phyloP scores from a whole-genome alignment of 2,797 vertebrate genomes.

The Argya squamiceps region DNA sequence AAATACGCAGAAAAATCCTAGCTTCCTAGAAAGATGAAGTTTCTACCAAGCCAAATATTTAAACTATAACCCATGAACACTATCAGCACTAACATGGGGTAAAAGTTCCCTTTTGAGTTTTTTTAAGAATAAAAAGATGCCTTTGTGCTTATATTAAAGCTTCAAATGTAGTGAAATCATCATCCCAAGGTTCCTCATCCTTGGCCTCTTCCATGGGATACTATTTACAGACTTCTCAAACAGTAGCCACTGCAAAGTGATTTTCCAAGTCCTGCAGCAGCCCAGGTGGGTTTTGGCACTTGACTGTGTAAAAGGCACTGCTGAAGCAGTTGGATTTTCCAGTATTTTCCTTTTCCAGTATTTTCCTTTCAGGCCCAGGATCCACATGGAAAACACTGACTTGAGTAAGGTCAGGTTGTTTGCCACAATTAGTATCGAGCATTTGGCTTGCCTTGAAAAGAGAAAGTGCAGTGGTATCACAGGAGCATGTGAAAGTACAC shows the following conservation, averaged over 20 bases:
- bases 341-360: background rate
- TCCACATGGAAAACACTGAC: accelerated
- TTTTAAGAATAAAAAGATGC: background rate
- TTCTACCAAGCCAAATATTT: background rate
- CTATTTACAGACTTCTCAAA: background rate
- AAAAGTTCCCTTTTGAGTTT: background rate
- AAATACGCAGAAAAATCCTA: background rate
- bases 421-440: accelerated
- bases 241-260: background rate
- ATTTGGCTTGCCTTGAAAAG: background rate
- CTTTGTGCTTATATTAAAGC: background rate
- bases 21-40: background rate
- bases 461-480: accelerated
- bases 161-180: accelerated
- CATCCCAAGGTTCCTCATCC: background rate
- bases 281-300: background rate
- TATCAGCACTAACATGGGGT: background rate
- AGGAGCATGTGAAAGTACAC: background rate
- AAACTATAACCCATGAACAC: background rate
- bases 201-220: background rate
- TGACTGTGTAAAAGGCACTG: no score
- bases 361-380: background rate
- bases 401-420: accelerated
- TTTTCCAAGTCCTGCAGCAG: accelerated
- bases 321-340: background rate